Evolutionary conservation across 2,113 vertebrate species (phyloP).

Genomic region (Leptosomus discolor): DNA sequence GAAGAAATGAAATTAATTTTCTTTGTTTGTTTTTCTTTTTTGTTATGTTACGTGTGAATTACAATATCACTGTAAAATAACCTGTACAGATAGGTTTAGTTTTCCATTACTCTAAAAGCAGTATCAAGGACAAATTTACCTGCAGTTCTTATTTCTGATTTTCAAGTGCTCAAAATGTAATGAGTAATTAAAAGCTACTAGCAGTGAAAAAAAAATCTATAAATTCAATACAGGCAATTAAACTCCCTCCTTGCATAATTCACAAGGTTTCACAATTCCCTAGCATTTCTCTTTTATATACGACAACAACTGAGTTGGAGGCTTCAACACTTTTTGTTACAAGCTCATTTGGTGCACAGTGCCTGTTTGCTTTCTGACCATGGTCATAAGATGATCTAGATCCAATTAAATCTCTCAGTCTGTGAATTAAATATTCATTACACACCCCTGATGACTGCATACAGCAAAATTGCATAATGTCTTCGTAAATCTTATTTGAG

Average conservation of each 20-base stretch:
- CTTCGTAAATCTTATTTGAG: constrained; percentile 17
- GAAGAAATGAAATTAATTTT: neutral
- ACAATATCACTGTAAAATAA: neutral
- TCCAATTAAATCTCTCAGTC: neutral
- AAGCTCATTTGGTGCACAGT: neutral
- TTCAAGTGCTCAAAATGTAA: neutral
- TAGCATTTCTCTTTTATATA: constrained; percentile 21
- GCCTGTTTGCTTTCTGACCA: neutral
- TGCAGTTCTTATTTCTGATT: neutral
- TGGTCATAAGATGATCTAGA: neutral
- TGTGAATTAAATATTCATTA: constrained; percentile 7
- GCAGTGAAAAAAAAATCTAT: neutral
- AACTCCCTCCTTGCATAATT: constrained; percentile 40
- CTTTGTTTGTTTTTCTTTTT: neutral
- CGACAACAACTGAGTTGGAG: constrained; percentile 47
- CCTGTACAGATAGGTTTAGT: neutral
- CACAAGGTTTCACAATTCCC: constrained; percentile 36
- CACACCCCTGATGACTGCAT: neutral
- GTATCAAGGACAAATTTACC: neutral
- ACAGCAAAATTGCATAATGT: constrained; percentile 29
- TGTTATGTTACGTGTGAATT: neutral
- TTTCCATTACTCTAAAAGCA: neutral
- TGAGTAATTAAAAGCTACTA: neutral
- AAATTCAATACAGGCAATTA: constrained; percentile 3
- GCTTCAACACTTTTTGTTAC: neutral